Percentiles rank a stretch among this genome's conserved stretches.
Evolutionary conservation across 2,797 vertebrate species (phyloP).

Genomic region (Sebastes vulpes): DNA sequence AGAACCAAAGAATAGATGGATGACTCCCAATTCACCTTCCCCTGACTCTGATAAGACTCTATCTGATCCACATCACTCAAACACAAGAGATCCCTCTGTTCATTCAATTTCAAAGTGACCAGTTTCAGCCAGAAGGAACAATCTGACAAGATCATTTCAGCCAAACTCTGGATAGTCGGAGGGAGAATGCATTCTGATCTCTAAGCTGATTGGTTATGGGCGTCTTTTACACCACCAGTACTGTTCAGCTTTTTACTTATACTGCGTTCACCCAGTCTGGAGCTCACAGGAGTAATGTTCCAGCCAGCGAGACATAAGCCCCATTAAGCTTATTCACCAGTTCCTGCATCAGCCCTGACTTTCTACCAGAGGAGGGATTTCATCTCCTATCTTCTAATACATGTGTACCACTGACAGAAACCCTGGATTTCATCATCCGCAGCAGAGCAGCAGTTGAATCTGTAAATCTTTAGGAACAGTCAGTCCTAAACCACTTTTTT

Average conservation of each 20-base stretch:
- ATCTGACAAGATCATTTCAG: slow-evolving; percentile 29
- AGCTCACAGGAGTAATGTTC: slow-evolving; percentile 30
- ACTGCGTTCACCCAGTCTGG: slow-evolving; percentile 10
- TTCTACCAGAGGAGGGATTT: slow-evolving; percentile 44
- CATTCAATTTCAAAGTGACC: slow-evolving; percentile 69
- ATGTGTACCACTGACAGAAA: slow-evolving; percentile 2
- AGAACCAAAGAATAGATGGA: slow-evolving; percentile 52
- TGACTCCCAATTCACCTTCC: slow-evolving; percentile 66
- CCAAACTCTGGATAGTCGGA: slow-evolving; percentile 4
- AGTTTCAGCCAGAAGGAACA: slow-evolving; percentile 40
- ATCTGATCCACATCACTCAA: slow-evolving; percentile 75
- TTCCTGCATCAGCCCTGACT: slow-evolving; percentile 24
- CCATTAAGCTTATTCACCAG: slow-evolving; percentile 49
- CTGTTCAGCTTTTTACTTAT: background rate
- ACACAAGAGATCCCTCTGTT: slow-evolving; percentile 36
- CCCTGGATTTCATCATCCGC: background rate
- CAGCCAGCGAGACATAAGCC: slow-evolving; percentile 52
- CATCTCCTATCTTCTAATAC: slow-evolving; percentile 27
- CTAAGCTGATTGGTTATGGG: slow-evolving; percentile 26
- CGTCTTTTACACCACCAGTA: background rate
- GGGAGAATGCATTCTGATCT: slow-evolving; percentile 24
- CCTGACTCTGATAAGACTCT: slow-evolving; percentile 67
- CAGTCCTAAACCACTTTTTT: too few species aligned
- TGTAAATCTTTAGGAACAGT: slow-evolving; percentile 3
- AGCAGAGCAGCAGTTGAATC: background rate